These are phyloP conservation scores for Mythimna albipuncta DNA, from an alignment of 2,888 invertebrate species.

Conservation along the genomic window DNA sequence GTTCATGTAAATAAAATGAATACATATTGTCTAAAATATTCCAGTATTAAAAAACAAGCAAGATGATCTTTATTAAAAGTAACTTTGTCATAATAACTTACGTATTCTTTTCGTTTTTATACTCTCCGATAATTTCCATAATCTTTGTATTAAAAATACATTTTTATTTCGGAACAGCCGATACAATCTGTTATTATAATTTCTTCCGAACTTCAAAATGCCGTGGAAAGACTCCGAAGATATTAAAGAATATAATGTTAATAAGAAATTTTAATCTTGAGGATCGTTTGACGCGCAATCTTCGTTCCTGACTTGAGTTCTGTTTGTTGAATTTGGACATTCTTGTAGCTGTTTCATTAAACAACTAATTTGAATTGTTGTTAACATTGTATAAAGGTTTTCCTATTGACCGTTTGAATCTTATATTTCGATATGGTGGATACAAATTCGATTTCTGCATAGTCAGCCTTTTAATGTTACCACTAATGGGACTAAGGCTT, in stretches of 20 bases:
- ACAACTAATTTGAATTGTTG: constrained; percentile 35
- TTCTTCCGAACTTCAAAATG: constrained; percentile 31
- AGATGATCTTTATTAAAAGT: constrained; percentile 6
- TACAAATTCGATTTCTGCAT: background rate
- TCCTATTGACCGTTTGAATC: background rate
- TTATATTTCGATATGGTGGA: background rate
- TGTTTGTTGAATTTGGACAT: constrained; percentile 6
- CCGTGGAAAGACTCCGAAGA: background rate
- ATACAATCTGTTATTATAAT: constrained; percentile 63
- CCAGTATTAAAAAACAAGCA: background rate
- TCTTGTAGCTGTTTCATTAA: constrained; percentile 15
- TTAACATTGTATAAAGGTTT: constrained; percentile 11
- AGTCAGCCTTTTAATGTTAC: too few relatives aligned
- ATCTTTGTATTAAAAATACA: constrained; percentile 52
- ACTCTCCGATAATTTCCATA: constrained; percentile 47
- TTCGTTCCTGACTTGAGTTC: constrained; percentile 9
- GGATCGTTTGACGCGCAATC: constrained; percentile 23
- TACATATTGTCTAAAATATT: constrained; percentile 1
- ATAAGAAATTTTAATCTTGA: constrained; percentile 28
- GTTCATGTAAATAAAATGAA: background rate
- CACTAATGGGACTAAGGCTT: too few relatives aligned
- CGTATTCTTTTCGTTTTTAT: constrained; percentile 37
- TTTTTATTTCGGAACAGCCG: constrained; percentile 46
- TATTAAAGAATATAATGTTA: constrained; percentile 32
- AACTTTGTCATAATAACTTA: constrained; percentile 28